These are phyloP conservation scores for Perca flavescens DNA, from an alignment of 2,113 vertebrate genomes.

Conservation along the genomic window DNA sequence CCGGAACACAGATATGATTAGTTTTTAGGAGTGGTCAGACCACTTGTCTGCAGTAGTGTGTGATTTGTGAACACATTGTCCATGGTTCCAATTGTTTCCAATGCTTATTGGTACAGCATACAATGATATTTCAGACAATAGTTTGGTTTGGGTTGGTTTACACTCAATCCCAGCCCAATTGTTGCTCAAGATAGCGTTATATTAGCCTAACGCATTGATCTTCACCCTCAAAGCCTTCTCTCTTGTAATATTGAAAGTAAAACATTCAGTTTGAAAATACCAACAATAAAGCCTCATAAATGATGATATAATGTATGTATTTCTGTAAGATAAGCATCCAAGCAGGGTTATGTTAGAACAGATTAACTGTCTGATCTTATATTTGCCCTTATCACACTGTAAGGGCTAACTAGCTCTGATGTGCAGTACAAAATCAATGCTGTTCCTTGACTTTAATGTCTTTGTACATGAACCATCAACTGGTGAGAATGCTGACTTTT, in stretches of 20 bases:
- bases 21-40: not conserved
- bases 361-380: not conserved
- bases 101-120: not conserved
- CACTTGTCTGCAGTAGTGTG: not conserved
- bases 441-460: not conserved
- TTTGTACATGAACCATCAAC: no score
- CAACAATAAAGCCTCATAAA: not conserved
- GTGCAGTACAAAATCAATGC: not conserved
- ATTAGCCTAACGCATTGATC: not conserved
- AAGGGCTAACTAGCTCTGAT: not conserved
- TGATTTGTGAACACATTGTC: not conserved
- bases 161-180: not conserved
- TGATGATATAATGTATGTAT: not conserved
- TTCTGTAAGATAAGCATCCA: not conserved
- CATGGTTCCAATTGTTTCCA: not conserved
- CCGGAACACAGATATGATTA: not conserved
- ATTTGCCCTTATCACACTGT: not conserved
- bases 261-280: not conserved
- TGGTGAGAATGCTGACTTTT: not conserved
- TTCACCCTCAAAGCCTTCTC: not conserved
- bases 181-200: not conserved
- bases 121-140: not conserved
- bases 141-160: not conserved
- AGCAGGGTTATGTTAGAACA: not conserved
- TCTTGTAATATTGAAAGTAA: not conserved